phyloP scores from a whole-genome alignment of 2,888 invertebrate genomes.

The Choreutis nemorana region DNA sequence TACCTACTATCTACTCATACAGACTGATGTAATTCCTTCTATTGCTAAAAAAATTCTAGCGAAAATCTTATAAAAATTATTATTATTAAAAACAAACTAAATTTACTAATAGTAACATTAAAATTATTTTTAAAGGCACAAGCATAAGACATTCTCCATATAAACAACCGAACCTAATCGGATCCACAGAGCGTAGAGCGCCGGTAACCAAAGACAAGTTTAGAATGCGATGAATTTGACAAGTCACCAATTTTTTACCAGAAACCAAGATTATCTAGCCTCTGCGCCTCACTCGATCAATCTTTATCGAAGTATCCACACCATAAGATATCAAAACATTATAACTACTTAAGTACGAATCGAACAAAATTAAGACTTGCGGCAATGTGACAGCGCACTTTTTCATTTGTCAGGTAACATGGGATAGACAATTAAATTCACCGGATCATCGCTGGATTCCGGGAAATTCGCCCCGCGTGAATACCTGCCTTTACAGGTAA shows the following conservation, averaged over 20 bases:
- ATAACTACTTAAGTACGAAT: background rate
- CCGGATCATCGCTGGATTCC: slow-evolving; percentile 64
- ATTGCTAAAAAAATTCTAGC: too few species aligned
- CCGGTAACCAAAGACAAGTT: slow-evolving; percentile 27
- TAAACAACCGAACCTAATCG: slow-evolving; percentile 34
- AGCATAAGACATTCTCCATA: too few species aligned
- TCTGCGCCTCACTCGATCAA: slow-evolving; percentile 65
- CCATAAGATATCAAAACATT: background rate
- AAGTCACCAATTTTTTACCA: slow-evolving; percentile 61
- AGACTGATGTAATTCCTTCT: too few species aligned
- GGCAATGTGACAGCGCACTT: too few species aligned
- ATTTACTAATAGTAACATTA: too few species aligned
- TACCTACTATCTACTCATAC: too few species aligned
- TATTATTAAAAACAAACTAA: too few species aligned
- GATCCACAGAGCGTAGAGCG: too few species aligned
- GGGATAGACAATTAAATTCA: slow-evolving; percentile 45
- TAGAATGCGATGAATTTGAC: slow-evolving; percentile 63
- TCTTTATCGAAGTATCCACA: slow-evolving; percentile 52
- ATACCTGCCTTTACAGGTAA: slow-evolving; percentile 63
- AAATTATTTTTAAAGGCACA: too few species aligned
- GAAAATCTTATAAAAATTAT: too few species aligned
- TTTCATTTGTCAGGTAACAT: too few species aligned
- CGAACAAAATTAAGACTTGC: background rate
- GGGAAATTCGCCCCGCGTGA: slow-evolving; percentile 63
- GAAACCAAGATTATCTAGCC: slow-evolving; percentile 53